These are phyloP conservation scores for Emydocephalus ijimae DNA, from an alignment of 2,113 vertebrate genomes.

Conservation along the genomic window DNA sequence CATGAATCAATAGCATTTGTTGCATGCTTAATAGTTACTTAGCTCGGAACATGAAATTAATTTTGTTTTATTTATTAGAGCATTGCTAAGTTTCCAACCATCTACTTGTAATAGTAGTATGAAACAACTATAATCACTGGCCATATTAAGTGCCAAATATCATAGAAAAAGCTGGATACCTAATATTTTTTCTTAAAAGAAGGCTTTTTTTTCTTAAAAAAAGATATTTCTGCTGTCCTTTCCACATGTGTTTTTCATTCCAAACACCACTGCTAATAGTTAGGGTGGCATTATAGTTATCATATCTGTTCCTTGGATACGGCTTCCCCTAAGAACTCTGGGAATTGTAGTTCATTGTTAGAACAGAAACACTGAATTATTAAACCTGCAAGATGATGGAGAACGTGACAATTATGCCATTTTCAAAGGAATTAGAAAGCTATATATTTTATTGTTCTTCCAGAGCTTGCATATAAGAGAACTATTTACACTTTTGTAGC, in stretches of 20 bases:
- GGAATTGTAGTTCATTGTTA: conserved; percentile 1
- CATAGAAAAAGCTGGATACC: conserved; percentile 57
- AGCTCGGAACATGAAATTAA: conserved; percentile 66
- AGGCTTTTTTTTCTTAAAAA: neutral
- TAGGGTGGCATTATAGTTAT: neutral
- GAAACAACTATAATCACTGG: conserved; percentile 60
- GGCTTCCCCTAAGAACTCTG: neutral
- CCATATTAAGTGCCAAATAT: conserved; percentile 57
- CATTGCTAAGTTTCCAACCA: conserved; percentile 66
- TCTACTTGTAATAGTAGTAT: conserved; percentile 59
- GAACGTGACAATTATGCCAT: neutral
- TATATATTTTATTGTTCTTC: neutral
- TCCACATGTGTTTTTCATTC: conserved; percentile 54
- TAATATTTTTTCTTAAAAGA: conserved; percentile 53
- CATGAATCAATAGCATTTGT: conserved; percentile 69
- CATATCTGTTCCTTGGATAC: neutral
- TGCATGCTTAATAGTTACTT: conserved; percentile 72
- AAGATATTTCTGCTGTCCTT: conserved; percentile 8
- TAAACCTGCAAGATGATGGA: neutral
- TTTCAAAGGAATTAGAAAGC: neutral
- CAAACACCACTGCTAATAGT: conserved; percentile 35
- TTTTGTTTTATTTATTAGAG: conserved; percentile 60
- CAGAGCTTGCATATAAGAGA: neutral
- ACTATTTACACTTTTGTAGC: neutral
- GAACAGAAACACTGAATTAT: neutral